A percentile compares a stretch with the other conserved stretches of the same genome.
Evolutionary conservation across 35 echinoderm and acorn worm genomes (phyloP).

Genomic region (Strongylocentrotus purpuratus): DNA sequence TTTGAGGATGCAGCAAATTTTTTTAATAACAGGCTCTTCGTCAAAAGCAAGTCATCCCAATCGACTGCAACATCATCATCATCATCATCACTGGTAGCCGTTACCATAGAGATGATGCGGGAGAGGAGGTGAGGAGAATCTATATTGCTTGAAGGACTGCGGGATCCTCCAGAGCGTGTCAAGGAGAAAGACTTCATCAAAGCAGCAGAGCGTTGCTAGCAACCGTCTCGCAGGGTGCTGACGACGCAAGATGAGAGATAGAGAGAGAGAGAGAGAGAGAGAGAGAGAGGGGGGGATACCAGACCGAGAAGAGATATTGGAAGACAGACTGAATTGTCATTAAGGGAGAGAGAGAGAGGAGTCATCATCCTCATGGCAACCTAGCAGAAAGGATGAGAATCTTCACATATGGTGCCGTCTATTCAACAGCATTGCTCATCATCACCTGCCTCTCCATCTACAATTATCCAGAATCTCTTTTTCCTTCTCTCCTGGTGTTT

Average conservation of each 20-base stretch:
- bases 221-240: constrained; percentile 39
- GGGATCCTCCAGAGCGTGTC: constrained; percentile 33
- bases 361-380: constrained; percentile 7
- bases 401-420: constrained; percentile 1
- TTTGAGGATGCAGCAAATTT: not conserved
- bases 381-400: constrained; percentile 10
- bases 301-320: not conserved
- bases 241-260: constrained; percentile 23
- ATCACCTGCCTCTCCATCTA: not conserved
- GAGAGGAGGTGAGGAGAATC: not conserved
- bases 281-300: not conserved
- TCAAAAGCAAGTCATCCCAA: constrained; percentile 47
- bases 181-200: constrained; percentile 45
- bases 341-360: constrained; percentile 15
- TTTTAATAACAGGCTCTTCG: not conserved
- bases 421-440: not conserved
- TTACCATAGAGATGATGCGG: constrained; percentile 48
- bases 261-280: not conserved
- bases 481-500: not conserved
- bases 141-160: not conserved
- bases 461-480: not conserved
- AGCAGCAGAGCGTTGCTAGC: constrained; percentile 34
- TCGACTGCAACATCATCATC: constrained; percentile 46
- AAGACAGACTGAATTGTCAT: constrained; percentile 48
- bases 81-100: constrained; percentile 17